phyloP scores from a whole-genome alignment of 2,888 invertebrate genomes.

The Mythimna albipuncta region DNA sequence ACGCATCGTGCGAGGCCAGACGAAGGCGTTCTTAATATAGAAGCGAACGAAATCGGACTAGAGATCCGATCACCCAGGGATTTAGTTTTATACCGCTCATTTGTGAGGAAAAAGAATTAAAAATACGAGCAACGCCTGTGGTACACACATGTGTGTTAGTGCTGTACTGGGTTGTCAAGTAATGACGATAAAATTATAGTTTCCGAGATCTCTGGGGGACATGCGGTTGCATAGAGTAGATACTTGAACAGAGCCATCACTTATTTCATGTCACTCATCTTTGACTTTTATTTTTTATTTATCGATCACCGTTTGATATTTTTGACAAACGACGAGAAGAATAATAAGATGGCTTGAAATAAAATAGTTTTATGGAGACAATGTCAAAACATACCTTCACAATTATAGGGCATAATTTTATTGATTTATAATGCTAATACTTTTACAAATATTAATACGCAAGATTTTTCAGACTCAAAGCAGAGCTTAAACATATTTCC shows the following conservation, averaged over 20 bases:
- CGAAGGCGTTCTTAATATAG: constrained; percentile 88
- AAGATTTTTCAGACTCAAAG: too few species aligned
- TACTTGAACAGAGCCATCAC: constrained; percentile 21
- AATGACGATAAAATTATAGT: constrained; percentile 54
- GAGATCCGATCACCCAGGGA: constrained; percentile 80
- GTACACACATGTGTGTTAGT: constrained; percentile 66
- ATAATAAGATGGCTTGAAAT: too few species aligned
- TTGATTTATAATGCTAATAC: too few species aligned
- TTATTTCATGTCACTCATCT: too few species aligned
- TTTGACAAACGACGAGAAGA: too few species aligned
- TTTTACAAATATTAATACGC: too few species aligned
- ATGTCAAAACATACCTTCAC: too few species aligned
- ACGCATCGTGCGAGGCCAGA: constrained; percentile 85
- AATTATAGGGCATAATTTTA: too few species aligned
- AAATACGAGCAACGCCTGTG: constrained; percentile 67
- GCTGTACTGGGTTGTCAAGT: constrained; percentile 38
- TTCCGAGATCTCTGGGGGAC: constrained; percentile 45
- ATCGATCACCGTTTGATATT: not conserved
- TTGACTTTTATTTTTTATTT: not conserved
- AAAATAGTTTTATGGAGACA: too few species aligned
- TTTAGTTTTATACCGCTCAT: constrained; percentile 78
- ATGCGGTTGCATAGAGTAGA: constrained; percentile 52
- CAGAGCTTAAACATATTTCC: too few species aligned
- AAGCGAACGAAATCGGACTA: constrained; percentile 82
- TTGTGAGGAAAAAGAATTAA: constrained; percentile 66